Evolutionary conservation across 2,888 invertebrate species (phyloP).

Genomic region (Nasonovia ribisnigri): DNA sequence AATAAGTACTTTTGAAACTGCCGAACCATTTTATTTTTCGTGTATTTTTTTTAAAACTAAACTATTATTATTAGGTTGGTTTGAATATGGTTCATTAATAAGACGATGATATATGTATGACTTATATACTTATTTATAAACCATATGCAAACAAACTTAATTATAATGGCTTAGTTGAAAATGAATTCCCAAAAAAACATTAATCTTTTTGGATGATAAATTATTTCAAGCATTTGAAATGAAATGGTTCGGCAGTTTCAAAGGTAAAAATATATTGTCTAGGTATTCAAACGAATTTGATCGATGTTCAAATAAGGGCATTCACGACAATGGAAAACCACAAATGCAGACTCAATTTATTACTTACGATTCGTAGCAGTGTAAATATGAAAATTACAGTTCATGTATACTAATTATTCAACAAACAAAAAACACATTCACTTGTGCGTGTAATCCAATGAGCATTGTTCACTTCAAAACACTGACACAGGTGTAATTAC

Average conservation of each 20-base stretch:
- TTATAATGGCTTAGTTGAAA: not conserved
- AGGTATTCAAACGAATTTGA: not conserved
- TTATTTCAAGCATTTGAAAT: not conserved
- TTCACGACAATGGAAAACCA: slow-evolving; percentile 7
- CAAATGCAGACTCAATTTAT: not conserved
- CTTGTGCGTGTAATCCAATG: not conserved
- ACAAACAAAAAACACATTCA: slow-evolving; percentile 26
- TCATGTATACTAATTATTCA: not conserved
- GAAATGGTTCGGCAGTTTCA: not conserved
- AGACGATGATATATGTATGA: not conserved
- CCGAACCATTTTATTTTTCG: not conserved
- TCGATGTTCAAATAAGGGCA: slow-evolving; percentile 19
- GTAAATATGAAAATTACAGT: slow-evolving; percentile 19
- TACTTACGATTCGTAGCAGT: not conserved
- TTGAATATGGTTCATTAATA: not conserved
- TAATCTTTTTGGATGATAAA: not conserved
- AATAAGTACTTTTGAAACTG: not conserved
- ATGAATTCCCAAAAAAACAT: not conserved
- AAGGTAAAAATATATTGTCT: not conserved
- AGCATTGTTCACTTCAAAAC: not conserved
- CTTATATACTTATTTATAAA: not conserved
- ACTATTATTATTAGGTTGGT: not conserved
- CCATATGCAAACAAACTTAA: not conserved
- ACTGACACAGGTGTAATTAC: not conserved
- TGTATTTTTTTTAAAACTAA: too few relatives aligned